Conservation (phyloP, 1,140 invertebrate species). For the Philotrypesis tridentata region DNA sequence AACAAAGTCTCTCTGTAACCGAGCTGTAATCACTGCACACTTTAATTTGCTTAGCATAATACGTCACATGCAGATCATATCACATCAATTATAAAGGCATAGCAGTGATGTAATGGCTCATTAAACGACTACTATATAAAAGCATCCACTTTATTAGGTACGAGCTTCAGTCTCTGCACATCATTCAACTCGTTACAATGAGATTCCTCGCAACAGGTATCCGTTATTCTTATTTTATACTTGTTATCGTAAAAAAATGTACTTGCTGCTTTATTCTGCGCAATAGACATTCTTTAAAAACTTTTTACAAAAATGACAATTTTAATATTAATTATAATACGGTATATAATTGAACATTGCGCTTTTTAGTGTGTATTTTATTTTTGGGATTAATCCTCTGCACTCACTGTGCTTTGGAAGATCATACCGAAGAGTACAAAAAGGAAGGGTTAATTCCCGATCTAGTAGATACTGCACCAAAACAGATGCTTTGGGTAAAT, state of each 20-base stretch:
- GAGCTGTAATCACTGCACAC: background rate
- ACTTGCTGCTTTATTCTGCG: too few species aligned
- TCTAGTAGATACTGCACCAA: constrained; percentile 69
- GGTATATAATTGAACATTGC: too few species aligned
- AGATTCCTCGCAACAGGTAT: background rate
- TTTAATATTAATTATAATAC: background rate
- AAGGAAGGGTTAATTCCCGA: constrained; percentile 72
- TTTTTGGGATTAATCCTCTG: constrained; percentile 57
- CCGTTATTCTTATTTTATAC: background rate
- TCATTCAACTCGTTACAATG: background rate
- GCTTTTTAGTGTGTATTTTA: background rate
- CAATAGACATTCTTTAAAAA: too few species aligned
- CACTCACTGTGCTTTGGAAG: constrained; percentile 49
- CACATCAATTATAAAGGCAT: background rate
- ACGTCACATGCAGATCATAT: background rate
- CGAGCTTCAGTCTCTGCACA: background rate
- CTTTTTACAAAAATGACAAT: too few species aligned
- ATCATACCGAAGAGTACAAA: constrained; percentile 63
- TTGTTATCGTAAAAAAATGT: too few species aligned
- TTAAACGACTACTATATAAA: background rate
- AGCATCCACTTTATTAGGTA: background rate
- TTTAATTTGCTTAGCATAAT: background rate
- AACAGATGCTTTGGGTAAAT: constrained; percentile 67
- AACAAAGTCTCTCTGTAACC: too few species aligned
- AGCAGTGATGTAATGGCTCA: background rate